Conservation (phyloP, 1,140 invertebrate species). For the Drosophila mauritiana region DNA sequence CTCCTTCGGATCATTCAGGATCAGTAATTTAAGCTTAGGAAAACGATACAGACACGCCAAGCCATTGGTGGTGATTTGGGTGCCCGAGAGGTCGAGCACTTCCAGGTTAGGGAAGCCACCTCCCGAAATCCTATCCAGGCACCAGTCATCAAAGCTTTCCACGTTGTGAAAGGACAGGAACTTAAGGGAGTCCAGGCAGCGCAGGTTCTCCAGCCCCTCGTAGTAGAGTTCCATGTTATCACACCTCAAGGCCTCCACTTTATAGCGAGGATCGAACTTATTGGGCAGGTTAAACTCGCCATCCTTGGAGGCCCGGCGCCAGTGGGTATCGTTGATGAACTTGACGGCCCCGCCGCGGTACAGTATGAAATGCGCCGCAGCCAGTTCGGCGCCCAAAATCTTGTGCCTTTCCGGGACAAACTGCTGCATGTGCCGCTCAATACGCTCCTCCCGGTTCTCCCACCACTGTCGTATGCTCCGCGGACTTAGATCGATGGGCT, state of each 20-base stretch:
- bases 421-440: conserved; percentile 83
- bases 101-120: conserved; percentile 87
- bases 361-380: conserved; percentile 90
- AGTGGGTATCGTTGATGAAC: conserved; percentile 86
- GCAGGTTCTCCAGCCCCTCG: conserved; percentile 90
- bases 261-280: conserved; percentile 85
- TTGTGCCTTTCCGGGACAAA: conserved; percentile 85
- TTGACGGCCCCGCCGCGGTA: conserved; percentile 88
- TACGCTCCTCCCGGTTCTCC: conserved; percentile 68
- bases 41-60: conserved; percentile 88
- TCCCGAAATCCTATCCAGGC: conserved; percentile 88
- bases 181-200: conserved; percentile 87
- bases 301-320: conserved; percentile 86
- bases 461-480: conserved; percentile 85
- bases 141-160: conserved; percentile 90
- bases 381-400: conserved; percentile 89
- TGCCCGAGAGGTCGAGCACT: conserved; percentile 91
- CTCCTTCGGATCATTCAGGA: conserved; percentile 85
- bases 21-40: conserved; percentile 86
- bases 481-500: conserved; percentile 85
- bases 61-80: conserved; percentile 87
- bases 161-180: conserved; percentile 89
- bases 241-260: conserved; percentile 89
- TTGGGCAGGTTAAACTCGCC: conserved; percentile 86
- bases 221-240: conserved; percentile 87